A percentile compares a stretch with the other conserved stretches of the same genome.
Evolutionary conservation across 2,888 invertebrate genomes (phyloP).

Genomic region (Microdon myrmicae): DNA sequence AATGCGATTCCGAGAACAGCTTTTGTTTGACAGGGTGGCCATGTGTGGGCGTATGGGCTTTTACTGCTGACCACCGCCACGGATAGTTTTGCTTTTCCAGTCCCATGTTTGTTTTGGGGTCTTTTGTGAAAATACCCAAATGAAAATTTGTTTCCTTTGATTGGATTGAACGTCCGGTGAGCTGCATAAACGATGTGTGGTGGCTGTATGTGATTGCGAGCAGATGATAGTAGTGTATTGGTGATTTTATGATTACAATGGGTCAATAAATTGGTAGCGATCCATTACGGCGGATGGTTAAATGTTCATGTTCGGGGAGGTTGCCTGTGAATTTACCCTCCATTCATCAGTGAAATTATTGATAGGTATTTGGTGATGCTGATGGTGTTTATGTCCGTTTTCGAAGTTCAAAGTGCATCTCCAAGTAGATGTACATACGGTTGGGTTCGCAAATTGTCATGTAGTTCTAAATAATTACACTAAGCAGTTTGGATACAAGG

Average conservation of each 20-base stretch:
- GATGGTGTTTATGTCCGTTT: constrained; percentile 39
- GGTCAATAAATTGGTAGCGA: constrained; percentile 45
- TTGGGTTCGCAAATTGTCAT: constrained; percentile 49
- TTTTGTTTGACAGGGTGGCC: background rate
- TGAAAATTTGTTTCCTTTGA: constrained; percentile 45
- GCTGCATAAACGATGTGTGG: constrained; percentile 22
- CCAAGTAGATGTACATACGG: constrained; percentile 49
- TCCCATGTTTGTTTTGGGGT: constrained; percentile 42
- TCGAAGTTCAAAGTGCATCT: constrained; percentile 45
- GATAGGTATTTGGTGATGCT: constrained; percentile 36
- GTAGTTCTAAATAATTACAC: no score
- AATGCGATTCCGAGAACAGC: constrained; percentile 38
- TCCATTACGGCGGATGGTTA: constrained; percentile 33
- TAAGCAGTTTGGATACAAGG: constrained; percentile 30
- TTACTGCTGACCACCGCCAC: constrained; percentile 3
- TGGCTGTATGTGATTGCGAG: constrained; percentile 24
- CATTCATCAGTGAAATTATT: constrained; percentile 34
- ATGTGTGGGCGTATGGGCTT: constrained; percentile 14
- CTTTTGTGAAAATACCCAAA: constrained; percentile 50
- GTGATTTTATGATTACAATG: constrained; percentile 51
- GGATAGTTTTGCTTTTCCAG: constrained; percentile 16
- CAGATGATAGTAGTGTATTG: constrained; percentile 40
- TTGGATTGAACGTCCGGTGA: constrained; percentile 20
- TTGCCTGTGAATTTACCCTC: no score
- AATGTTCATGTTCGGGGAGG: background rate